Base-by-base conservation (phyloP, 2,888 invertebrate genomes). In the Mesodorylaimus sp. region DNA sequence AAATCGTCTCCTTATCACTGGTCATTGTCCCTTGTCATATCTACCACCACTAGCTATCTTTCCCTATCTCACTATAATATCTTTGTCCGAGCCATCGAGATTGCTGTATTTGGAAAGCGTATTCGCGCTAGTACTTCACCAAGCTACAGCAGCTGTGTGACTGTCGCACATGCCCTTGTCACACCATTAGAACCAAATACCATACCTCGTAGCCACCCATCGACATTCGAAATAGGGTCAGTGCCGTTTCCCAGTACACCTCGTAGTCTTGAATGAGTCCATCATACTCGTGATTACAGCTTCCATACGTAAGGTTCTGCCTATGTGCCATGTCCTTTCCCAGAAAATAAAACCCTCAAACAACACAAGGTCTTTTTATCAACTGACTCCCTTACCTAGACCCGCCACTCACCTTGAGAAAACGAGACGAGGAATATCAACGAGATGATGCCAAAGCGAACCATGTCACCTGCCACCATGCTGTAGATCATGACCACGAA, bases 401-500 rank as follows among this genome's bases (percentile, higher is more conserved):
- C n/a, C n/a, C n/a, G n/a, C 7, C 78, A 86, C 72, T 83, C 84
- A 37, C 93, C 85, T 72, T 93, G 91, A 0, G 89, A 87, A 70
- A 97, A 97, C 23, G 89, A 91, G 59, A 89, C 82, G 3, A 95
- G 74, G 32, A 95, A 83, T 60, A 97, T 84, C 57, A 79, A 78
- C 69, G 93, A 95, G 67, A 97, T 97, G 58, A 95, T 89, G 56
- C 86, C 87, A 68, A 97, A 97, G 26, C 93, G 87, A 65, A 93
- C 79, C 84, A 97, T 87, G 73, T 97, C 97, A 43, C 95, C 93
- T 0, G 85, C 85, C 65, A 93, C 86, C 93, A 97, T 97, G 62
- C 87, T 87, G 75, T 89, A 95, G 59, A 97, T 88, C 91, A 97
- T 95, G 13, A 93, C 93, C 52, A 97, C 93, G 70, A 95, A 97